A percentile compares a stretch with the other conserved stretches of the same genome.
phyloP scores from a whole-genome alignment of 2,797 vertebrate genomes.

The Threskiornis aethiopicus region DNA sequence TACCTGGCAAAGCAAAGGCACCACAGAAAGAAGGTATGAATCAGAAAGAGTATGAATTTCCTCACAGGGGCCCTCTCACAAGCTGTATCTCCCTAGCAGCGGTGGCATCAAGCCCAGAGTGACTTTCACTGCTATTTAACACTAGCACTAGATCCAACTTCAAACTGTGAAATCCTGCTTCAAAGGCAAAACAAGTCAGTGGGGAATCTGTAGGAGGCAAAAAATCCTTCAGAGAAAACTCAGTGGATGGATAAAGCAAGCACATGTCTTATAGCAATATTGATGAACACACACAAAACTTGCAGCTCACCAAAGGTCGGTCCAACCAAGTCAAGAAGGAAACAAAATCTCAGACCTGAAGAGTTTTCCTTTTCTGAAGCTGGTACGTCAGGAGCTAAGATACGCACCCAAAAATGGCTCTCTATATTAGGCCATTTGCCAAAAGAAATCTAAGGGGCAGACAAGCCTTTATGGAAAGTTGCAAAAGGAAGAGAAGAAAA shows the following conservation, averaged over 20 bases:
- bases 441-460: not conserved
- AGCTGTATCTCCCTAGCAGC: conserved; percentile 53
- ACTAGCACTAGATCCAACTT: conserved; percentile 53
- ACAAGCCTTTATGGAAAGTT: not conserved
- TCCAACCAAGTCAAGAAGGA: not conserved
- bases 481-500: not conserved
- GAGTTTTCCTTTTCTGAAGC: not conserved
- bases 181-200: conserved; percentile 60
- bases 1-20: conserved; percentile 46
- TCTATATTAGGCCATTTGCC: not conserved
- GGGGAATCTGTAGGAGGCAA: conserved; percentile 46
- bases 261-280: not conserved
- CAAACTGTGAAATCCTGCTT: conserved; percentile 63
- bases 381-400: not conserved
- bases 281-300: not conserved
- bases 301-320: conserved; percentile 4
- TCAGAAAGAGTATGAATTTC: conserved; percentile 43
- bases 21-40: conserved; percentile 51
- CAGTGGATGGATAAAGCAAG: conserved; percentile 22
- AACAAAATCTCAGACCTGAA: not conserved
- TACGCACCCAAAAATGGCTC: not conserved
- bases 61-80: conserved; percentile 42
- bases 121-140: conserved; percentile 64
- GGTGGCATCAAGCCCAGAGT: conserved; percentile 53
- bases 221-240: conserved; percentile 25